Evolutionary conservation across 1,140 invertebrate genomes (phyloP).

Genomic region (Thrips palmi): DNA sequence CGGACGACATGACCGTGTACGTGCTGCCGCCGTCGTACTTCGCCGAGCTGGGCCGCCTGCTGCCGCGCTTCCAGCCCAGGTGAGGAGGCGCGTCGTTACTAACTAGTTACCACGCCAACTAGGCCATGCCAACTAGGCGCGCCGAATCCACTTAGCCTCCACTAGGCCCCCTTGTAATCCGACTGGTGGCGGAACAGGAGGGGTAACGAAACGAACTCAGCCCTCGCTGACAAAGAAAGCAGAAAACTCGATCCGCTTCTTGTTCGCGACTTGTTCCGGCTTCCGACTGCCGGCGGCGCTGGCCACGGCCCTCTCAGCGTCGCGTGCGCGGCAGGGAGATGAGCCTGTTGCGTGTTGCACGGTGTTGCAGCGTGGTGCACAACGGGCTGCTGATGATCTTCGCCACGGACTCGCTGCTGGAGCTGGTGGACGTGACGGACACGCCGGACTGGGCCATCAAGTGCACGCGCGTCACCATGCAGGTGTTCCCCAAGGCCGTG

Average conservation of each 20-base stretch:
- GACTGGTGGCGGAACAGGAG: too few relatives aligned
- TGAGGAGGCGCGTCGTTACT: too few relatives aligned
- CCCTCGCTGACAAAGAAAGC: too few relatives aligned
- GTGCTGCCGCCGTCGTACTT: constrained; percentile 19
- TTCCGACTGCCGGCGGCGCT: too few relatives aligned
- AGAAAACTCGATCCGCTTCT: too few relatives aligned
- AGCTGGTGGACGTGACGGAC: constrained; percentile 25
- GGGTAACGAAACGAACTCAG: too few relatives aligned
- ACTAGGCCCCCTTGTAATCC: background rate
- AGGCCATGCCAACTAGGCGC: background rate
- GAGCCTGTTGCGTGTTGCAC: too few relatives aligned
- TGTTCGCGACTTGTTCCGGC: too few relatives aligned
- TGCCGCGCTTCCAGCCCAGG: constrained; percentile 19
- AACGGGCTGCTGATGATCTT: constrained; percentile 29
- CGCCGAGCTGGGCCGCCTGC: constrained; percentile 15
- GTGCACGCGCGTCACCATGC: constrained; percentile 26
- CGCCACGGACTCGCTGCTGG: constrained; percentile 26
- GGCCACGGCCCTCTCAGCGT: too few relatives aligned
- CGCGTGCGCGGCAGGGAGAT: too few relatives aligned
- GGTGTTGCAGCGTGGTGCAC: constrained; percentile 27
- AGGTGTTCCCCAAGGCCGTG: constrained; percentile 23
- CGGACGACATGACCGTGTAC: too few relatives aligned
- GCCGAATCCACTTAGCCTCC: background rate
- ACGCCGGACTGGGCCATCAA: constrained; percentile 23
- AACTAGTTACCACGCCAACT: too few relatives aligned